phyloP scores from a whole-genome alignment of 2,113 vertebrate species.

The Alectura lathami region DNA sequence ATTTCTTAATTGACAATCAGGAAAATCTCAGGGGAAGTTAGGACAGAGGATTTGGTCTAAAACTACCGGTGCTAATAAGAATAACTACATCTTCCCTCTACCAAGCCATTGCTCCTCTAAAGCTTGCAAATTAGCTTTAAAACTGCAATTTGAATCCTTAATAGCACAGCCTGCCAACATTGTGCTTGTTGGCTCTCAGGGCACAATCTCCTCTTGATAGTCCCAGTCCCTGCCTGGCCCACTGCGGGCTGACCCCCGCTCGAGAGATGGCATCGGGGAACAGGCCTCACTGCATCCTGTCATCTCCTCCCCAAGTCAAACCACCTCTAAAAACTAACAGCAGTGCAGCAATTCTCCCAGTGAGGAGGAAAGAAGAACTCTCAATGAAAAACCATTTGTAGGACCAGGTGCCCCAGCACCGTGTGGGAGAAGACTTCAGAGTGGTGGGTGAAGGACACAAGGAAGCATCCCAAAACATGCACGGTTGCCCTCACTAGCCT shows the following conservation, averaged over 20 bases:
- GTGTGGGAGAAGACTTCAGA: background rate
- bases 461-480: fast-evolving
- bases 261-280: fast-evolving
- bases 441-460: background rate
- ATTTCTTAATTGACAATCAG: background rate
- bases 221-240: fast-evolving
- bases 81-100: background rate
- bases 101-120: background rate
- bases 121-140: background rate
- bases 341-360: background rate
- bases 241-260: fast-evolving
- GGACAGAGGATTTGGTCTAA: background rate
- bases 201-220: background rate
- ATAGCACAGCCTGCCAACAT: background rate
- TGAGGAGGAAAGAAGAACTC: background rate
- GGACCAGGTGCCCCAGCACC: fast-evolving
- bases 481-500: fast-evolving
- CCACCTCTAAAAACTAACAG: background rate
- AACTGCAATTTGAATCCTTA: background rate
- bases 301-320: background rate
- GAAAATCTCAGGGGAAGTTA: background rate
- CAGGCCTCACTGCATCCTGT: background rate
- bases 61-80: background rate
- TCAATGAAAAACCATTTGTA: background rate
- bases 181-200: background rate